A percentile compares a stretch with the other conserved stretches of the same genome.
These are phyloP conservation scores for Petaurus breviceps DNA, from an alignment of 2,113 vertebrate genomes.

Conservation along the genomic window DNA sequence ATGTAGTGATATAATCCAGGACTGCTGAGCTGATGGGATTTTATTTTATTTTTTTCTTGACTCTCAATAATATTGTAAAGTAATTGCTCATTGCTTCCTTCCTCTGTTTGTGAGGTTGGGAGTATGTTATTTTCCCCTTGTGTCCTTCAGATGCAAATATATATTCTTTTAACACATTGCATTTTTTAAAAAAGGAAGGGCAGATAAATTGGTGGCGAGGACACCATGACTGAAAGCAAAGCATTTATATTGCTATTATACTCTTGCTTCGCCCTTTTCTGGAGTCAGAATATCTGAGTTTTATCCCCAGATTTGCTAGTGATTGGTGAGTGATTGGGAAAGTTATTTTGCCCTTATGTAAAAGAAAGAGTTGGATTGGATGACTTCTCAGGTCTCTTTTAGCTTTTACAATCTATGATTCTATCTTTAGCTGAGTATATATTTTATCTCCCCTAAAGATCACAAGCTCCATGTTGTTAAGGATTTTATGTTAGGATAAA, in stretches of 20 bases:
- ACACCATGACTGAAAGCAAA: neutral
- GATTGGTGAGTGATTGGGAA: neutral
- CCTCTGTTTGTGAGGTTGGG: constrained; percentile 26
- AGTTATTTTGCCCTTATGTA: neutral
- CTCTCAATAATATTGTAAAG: constrained; percentile 27
- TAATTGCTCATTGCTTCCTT: neutral
- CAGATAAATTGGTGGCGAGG: neutral
- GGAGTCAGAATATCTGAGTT: neutral
- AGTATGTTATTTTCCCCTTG: constrained; percentile 9
- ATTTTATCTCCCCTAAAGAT: neutral
- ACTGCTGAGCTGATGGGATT: constrained; percentile 73
- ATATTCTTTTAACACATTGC: neutral
- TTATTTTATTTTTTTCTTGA: constrained; percentile 52
- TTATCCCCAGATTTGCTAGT: neutral
- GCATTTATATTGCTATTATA: neutral
- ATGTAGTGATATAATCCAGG: constrained; percentile 71
- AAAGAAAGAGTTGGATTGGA: neutral
- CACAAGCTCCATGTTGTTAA: neutral
- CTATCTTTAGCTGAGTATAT: neutral
- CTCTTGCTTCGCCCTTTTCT: neutral
- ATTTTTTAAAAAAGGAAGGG: neutral
- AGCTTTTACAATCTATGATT: neutral
- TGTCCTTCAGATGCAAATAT: constrained; percentile 53
- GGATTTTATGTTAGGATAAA: neutral
- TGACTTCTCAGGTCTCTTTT: neutral